Evolutionary conservation across 1,140 invertebrate species (phyloP).

Genomic region (Drosophila lowei): DNA sequence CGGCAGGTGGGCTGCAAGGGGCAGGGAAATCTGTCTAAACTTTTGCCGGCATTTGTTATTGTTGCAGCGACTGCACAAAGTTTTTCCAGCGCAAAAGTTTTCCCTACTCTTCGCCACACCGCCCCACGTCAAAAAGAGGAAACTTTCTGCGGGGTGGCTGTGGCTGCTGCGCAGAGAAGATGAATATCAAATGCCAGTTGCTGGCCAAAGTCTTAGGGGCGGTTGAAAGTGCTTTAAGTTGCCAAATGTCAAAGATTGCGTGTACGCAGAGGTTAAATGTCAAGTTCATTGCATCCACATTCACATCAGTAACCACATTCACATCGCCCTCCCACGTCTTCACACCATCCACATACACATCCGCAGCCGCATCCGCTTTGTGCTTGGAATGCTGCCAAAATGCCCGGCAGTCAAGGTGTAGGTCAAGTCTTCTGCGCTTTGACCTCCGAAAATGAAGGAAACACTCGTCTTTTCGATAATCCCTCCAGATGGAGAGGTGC

Average conservation of each 20-base stretch:
- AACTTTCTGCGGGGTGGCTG: constrained; percentile 22
- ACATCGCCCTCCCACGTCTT: too few species aligned
- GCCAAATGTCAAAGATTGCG: constrained; percentile 67
- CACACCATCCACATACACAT: too few species aligned
- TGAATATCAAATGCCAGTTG: constrained; percentile 57
- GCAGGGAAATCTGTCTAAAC: constrained; percentile 50
- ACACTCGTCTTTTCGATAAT: neutral
- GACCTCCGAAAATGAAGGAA: neutral
- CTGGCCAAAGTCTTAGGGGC: constrained; percentile 45
- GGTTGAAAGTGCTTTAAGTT: constrained; percentile 72
- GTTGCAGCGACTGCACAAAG: constrained; percentile 52
- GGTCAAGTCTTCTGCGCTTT: too few species aligned
- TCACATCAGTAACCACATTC: constrained; percentile 7
- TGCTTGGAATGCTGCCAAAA: too few species aligned
- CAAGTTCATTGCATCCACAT: constrained; percentile 37
- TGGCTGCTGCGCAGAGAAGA: constrained; percentile 15
- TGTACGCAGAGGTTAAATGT: constrained; percentile 60
- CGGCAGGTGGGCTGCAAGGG: constrained; percentile 39
- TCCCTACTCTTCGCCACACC: neutral
- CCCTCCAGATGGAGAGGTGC: neutral
- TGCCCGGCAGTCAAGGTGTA: too few species aligned
- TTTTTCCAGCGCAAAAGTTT: constrained; percentile 47
- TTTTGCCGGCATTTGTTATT: constrained; percentile 68
- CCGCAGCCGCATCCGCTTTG: too few species aligned
- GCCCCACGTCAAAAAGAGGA: constrained; percentile 19